Base-by-base conservation (phyloP, 2,797 vertebrate species). In the Sebastes itinus region DNA sequence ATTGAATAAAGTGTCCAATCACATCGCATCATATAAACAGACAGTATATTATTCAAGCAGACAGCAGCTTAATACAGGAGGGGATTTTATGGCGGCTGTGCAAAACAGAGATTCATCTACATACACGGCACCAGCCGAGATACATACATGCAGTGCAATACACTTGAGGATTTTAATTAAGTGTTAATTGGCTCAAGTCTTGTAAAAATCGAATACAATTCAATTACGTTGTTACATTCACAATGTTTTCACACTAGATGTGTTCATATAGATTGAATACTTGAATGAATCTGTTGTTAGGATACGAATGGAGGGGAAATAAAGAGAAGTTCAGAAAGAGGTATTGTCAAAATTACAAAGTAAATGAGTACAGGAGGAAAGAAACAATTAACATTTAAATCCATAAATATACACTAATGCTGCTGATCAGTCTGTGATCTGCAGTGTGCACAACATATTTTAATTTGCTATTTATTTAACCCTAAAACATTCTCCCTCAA, bases 21-120 rank as follows among this genome's bases (percentile, higher is more conserved):
- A 75, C 62, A 79, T 86, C 65, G 38, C 38, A 79, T 86, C 65
- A 59, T 49, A 66, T 67, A 70, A 78, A 72, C 55, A 81, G 55
- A 74, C 64, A 69, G 33, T 28, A 38, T 22, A n/a, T 65, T 71
- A 75, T 80, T 84, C 13, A 72, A 73, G 56, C 74, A 71, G 69
- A 66, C 67, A 69, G 30, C 69, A 38, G 65, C 66, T 75, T 78
- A 23, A 86, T 72, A 20, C 20, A 68, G 55, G 18, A 49, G 25
- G 27, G 27, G 22, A 32, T 62, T 68, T 46, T 30, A 59, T 14
- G 32, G 66, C 60, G 54, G 25, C 30, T 63, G 28, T 73, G 49
- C 69, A 75, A 6, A 52, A 52, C 20, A 65, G 42, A 38, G n/a
- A 81, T 64, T 68, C n/a, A 69, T 49, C 12, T 12, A 32, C 20